These are phyloP conservation scores for Phataginus tetradactyla DNA, from an alignment of 2,797 vertebrate genomes.

Conservation along the genomic window DNA sequence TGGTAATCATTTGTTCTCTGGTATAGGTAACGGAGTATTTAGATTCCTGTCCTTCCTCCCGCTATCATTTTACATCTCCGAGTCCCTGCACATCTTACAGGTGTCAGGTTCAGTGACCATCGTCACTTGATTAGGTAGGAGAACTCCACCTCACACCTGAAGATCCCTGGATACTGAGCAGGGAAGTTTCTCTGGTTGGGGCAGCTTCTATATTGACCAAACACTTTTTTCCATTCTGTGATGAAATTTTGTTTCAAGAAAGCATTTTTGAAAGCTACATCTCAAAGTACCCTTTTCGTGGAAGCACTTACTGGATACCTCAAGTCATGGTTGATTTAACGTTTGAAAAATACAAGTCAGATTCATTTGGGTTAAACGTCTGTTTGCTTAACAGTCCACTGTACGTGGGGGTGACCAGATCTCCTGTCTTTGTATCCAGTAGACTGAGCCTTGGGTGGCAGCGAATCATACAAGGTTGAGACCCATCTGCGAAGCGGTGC, in stretches of 20 bases:
- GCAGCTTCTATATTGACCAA: neutral
- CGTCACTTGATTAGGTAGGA: neutral
- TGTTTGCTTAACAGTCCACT: neutral
- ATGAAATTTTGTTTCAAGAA: neutral
- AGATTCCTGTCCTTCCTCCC: neutral
- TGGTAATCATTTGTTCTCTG: neutral
- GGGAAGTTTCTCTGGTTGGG: too few relatives aligned
- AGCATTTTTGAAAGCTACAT: neutral
- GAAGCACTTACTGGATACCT: neutral
- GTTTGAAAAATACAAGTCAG: neutral
- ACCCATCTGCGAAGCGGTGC: neutral
- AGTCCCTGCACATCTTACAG: fast-evolving
- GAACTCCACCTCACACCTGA: fast-evolving
- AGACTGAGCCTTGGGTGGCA: neutral
- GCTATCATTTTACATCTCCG: neutral
- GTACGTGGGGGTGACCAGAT: neutral
- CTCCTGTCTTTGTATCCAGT: neutral
- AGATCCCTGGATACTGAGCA: neutral
- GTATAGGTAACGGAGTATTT: neutral
- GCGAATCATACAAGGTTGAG: neutral
- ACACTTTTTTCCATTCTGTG: neutral
- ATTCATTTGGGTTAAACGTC: neutral
- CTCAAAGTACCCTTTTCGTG: neutral
- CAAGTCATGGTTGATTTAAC: neutral
- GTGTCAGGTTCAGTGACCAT: neutral